Conservation (phyloP, 2,113 vertebrate species). For the Pungitius pungitius region DNA sequence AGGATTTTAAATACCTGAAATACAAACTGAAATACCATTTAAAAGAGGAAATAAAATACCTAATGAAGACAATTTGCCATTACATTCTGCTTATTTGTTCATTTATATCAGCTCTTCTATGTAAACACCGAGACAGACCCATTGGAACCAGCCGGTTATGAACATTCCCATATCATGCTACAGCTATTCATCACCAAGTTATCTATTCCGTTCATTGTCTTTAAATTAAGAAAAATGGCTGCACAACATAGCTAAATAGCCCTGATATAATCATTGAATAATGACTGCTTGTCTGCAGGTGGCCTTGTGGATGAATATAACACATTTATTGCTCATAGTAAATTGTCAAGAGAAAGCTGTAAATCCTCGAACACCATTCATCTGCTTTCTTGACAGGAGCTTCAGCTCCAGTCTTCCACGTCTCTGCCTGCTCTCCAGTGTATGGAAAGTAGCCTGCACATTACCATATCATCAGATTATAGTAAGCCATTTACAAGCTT, state of each 20-base stretch:
- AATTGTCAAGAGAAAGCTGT: not conserved
- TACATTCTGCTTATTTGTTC: not conserved
- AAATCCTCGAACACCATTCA: constrained; percentile 29
- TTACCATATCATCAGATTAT: constrained; percentile 64
- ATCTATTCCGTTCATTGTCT: not conserved
- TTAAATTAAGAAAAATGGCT: not conserved
- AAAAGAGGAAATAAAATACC: not conserved
- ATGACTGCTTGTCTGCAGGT: not conserved
- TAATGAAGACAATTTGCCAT: not conserved
- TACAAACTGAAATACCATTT: not conserved
- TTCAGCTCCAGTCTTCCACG: constrained; percentile 8
- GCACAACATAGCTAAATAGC: not conserved
- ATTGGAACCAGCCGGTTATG: not conserved
- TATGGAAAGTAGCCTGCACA: constrained; percentile 36
- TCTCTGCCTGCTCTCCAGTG: constrained; percentile 8
- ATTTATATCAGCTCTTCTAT: not conserved
- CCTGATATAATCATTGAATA: not conserved
- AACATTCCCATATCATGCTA: not conserved
- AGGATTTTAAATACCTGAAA: not conserved
- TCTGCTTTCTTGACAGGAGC: constrained; percentile 16
- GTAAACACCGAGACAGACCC: not conserved
- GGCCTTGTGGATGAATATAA: constrained; percentile 3
- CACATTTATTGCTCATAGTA: constrained; percentile 3
- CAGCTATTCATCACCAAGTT: not conserved
- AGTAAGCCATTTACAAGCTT: constrained; percentile 53